Base-by-base conservation (phyloP, 2,888 invertebrate species). In the Suillia variegata region DNA sequence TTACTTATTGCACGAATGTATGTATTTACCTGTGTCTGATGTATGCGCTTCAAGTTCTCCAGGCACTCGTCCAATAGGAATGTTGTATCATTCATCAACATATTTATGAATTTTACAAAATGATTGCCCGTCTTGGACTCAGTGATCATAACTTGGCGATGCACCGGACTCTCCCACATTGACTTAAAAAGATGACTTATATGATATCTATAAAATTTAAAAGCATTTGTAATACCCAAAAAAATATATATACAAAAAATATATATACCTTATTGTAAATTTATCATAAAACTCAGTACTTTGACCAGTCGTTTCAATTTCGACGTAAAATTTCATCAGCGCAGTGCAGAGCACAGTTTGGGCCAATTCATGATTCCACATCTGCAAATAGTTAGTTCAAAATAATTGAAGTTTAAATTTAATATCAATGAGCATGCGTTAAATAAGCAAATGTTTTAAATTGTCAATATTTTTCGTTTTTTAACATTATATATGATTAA, bases 221-320 rank as follows among this genome's bases (percentile, higher is more conserved):
- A 61, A 18, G 15, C 24, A 12, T 1, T 12, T 50, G 50, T 13
- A 31, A 5, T 50, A 24, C 15, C 15, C n/a, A n/a, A 8, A 8
- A 50, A 26, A 15, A 12, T 26, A 42, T 3, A 26, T 15, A 15
- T 1, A 20, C n/a, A n/a, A n/a, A n/a, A n/a, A n/a, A n/a, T n/a
- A n/a, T n/a, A n/a, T n/a, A n/a, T 49, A 82, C 80, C 99, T 88
- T 73, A 99, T 98, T 12, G 96, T 95, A 83, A 99, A 99, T 84
- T 99, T 99, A 83, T 98, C 98, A 78, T 98, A 99, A 84, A 99
- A 99, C 84, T 99, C 99, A 33, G 95, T 96, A 82, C 94, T 96
- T 69, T 97, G 94, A 10, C 98, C 98, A 10, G 98, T 98, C 12
- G 94, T 94, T 84, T 98, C 98, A 58, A 98, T 94, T 74, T 97